Evolutionary conservation across 2,888 invertebrate genomes (phyloP).

Genomic region (Cloeon dipterum): DNA sequence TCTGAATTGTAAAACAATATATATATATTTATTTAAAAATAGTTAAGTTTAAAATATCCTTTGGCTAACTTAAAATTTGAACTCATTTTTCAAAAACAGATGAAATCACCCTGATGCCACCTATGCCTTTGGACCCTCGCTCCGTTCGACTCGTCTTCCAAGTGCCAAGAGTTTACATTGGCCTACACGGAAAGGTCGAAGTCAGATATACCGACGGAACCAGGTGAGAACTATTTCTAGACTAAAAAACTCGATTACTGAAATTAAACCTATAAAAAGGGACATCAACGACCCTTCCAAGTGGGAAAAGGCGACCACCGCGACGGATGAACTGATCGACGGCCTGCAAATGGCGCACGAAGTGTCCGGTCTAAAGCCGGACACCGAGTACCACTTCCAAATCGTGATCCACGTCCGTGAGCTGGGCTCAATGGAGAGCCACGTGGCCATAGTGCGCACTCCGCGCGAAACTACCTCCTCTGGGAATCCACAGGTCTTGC

Average conservation of each 20-base stretch:
- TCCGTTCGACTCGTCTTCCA: conserved; percentile 63
- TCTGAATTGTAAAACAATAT: too few relatives aligned
- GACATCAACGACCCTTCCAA: conserved; percentile 37
- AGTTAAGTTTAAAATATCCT: too few relatives aligned
- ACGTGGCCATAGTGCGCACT: conserved; percentile 50
- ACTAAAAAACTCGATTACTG: too few relatives aligned
- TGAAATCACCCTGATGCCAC: conserved; percentile 28
- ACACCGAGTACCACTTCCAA: conserved; percentile 60
- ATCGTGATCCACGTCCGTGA: conserved; percentile 58
- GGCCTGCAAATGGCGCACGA: conserved; percentile 71
- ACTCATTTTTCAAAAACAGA: too few relatives aligned
- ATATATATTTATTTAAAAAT: too few relatives aligned
- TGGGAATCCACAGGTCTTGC: conserved; percentile 32
- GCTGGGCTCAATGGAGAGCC: conserved; percentile 51
- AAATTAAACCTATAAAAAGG: too few relatives aligned
- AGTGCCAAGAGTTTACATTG: conserved; percentile 59
- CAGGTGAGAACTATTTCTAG: conserved; percentile 39
- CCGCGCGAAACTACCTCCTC: conserved; percentile 25
- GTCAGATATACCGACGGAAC: conserved; percentile 56
- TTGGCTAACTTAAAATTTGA: too few relatives aligned
- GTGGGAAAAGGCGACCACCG: conserved; percentile 75
- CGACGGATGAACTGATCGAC: conserved; percentile 63
- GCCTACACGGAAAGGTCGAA: conserved; percentile 68
- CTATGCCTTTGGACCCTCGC: conserved; percentile 55
- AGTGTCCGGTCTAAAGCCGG: conserved; percentile 47